These are phyloP conservation scores for Salvelinus fontinalis DNA, from an alignment of 2,113 vertebrate genomes.

Conservation along the genomic window DNA sequence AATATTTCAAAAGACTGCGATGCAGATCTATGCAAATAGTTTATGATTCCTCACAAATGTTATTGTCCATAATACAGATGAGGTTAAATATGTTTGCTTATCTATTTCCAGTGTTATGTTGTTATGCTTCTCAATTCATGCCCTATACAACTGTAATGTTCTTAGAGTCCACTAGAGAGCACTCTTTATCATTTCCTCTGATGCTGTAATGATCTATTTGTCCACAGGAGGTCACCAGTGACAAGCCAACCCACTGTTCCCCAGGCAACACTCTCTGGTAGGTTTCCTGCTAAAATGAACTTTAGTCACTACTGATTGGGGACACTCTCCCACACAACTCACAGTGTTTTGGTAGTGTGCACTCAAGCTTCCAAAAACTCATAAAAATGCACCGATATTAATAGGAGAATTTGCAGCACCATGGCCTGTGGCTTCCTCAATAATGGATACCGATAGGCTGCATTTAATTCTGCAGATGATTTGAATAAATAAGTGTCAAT, in stretches of 20 bases:
- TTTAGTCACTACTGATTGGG: slow-evolving; percentile 28
- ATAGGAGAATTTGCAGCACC: not conserved
- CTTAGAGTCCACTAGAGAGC: slow-evolving; percentile 56
- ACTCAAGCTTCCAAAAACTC: slow-evolving; percentile 24
- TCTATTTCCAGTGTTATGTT: not conserved
- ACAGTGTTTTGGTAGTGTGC: slow-evolving; percentile 29
- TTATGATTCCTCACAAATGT: not conserved
- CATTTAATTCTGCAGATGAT: not conserved
- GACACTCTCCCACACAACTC: slow-evolving; percentile 26
- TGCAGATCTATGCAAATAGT: slow-evolving; percentile 8
- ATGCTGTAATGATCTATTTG: slow-evolving; percentile 62
- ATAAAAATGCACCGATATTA: slow-evolving; percentile 30
- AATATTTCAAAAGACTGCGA: slow-evolving; percentile 29
- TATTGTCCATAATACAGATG: slow-evolving; percentile 7
- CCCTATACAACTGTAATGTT: not conserved
- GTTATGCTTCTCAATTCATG: not conserved
- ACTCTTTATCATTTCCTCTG: slow-evolving; percentile 25
- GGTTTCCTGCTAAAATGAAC: slow-evolving; percentile 62
- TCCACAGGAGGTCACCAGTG: slow-evolving; percentile 87
- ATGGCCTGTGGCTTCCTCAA: too few species aligned
- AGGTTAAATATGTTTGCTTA: not conserved
- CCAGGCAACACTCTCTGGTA: slow-evolving; percentile 92
- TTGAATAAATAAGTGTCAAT: not conserved
- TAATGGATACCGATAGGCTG: not conserved
- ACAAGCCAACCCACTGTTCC: slow-evolving; percentile 85